These are phyloP conservation scores for Folsomia candida DNA, from an alignment of 2,888 invertebrate genomes.

Conservation along the genomic window DNA sequence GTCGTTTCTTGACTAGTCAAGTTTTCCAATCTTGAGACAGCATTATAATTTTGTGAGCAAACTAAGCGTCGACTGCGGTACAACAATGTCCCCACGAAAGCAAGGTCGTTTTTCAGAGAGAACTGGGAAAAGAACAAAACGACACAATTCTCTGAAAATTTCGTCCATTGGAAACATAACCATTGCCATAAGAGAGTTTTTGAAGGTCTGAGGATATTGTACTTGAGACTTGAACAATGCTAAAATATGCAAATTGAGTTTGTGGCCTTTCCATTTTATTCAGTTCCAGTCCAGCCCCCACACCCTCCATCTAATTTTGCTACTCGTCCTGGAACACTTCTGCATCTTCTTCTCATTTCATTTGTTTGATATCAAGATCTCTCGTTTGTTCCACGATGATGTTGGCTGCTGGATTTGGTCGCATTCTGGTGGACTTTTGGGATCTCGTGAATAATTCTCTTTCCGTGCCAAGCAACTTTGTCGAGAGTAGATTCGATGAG, in stretches of 20 bases:
- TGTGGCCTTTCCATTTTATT: not conserved
- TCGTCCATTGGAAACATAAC: not conserved
- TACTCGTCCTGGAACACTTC: too few relatives aligned
- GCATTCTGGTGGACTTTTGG: not conserved
- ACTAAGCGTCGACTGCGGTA: too few relatives aligned
- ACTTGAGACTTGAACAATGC: conserved; percentile 5
- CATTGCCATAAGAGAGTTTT: not conserved
- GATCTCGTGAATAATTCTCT: not conserved
- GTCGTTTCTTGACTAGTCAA: too few relatives aligned
- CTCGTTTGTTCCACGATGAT: not conserved
- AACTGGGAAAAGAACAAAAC: not conserved
- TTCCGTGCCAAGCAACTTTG: not conserved
- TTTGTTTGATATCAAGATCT: not conserved
- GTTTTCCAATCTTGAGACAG: too few relatives aligned
- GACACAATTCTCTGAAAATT: not conserved
- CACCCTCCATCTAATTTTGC: not conserved
- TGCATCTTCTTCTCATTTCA: not conserved
- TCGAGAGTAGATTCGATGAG: not conserved
- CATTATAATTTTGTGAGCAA: too few relatives aligned
- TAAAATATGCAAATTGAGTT: conserved; percentile 14
- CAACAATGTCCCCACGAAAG: too few relatives aligned
- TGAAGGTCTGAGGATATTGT: not conserved
- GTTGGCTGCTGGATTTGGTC: not conserved
- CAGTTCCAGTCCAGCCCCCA: not conserved
- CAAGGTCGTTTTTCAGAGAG: too few relatives aligned